Conservation (phyloP, 2,888 invertebrate species). For the Teleiodes luculella region DNA sequence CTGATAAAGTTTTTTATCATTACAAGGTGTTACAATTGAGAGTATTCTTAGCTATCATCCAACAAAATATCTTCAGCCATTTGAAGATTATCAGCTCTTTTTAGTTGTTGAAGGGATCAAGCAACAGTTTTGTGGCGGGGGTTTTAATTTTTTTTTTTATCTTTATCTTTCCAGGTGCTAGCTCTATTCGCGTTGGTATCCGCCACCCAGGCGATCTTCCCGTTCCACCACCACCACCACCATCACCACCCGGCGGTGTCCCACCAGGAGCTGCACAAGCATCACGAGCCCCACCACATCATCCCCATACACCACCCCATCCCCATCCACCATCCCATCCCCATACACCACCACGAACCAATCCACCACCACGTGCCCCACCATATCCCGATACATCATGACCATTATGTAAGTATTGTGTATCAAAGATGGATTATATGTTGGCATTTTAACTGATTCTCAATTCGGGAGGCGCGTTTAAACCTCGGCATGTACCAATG, state of each 20-base stretch:
- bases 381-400: slow-evolving; percentile 38
- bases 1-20: no score
- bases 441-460: no score
- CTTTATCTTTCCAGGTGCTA: slow-evolving; percentile 43
- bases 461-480: no score
- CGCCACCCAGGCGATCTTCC: slow-evolving; percentile 62
- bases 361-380: slow-evolving; percentile 41
- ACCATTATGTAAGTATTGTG: slow-evolving; percentile 61
- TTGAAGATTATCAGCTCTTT: no score
- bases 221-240: slow-evolving; percentile 53
- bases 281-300: slow-evolving; percentile 53
- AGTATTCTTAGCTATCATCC: no score
- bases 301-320: slow-evolving; percentile 43
- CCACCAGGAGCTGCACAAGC: slow-evolving; percentile 64
- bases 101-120: no score
- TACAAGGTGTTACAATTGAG: no score
- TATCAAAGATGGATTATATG: no score
- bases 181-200: slow-evolving; percentile 48
- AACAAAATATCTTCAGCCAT: no score
- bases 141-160: neutral
- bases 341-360: slow-evolving; percentile 45
- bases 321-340: slow-evolving; percentile 44
- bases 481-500: no score
- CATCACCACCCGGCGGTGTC: slow-evolving; percentile 60
- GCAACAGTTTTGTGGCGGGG: neutral